Evolutionary conservation across 2,888 invertebrate species (phyloP), one percentile per base, ranked within the genome.

Genomic region (Chloromyia formosa): DNA sequence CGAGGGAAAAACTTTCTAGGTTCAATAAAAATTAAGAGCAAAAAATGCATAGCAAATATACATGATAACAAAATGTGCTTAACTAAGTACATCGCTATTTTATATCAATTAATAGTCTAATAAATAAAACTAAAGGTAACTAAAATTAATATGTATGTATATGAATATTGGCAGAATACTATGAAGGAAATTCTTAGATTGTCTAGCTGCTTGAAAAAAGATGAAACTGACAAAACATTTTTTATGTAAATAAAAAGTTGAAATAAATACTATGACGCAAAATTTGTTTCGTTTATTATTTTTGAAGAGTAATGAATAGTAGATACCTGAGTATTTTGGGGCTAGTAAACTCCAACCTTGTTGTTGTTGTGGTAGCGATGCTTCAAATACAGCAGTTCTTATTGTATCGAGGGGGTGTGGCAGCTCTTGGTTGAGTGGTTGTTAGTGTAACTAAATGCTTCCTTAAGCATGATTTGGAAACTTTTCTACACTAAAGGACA

Each of bases 81-180:
- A 5, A 18, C 2, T 18, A 16, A 12, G 16, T 42, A 20, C 64
- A 18, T 42, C 42, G 64, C 7, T 42, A 64, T 64, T 64, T 64
- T 64, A 64, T 64, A 64, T 64, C 64, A 64, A 64, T 64, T 64
- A 64, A 64, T 64, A 64, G 64, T 14, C 10, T 61, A 27, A 14
- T 23, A n/a, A 14, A n/a, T 5, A 49, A 49, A 49, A 49, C 49
- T 35, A 35, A 35, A 35, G 27, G 27, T 7, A 49, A 49, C 16
- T 10, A 7, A 27, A 61, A 61, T 27, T 4, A 22, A 23, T 61
- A 27, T 10, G 14, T 22, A 27, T 61, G 35, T 27, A 61, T 27
- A n/a, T 49, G 2, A 27, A 27, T 23, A 61, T 58, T 58, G 58
- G 10, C 18, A 16, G 16, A 58, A 16, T 58, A 20, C 58, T 18